A percentile compares a stretch with the other conserved stretches of the same genome.
Conservation (phyloP, 2,797 vertebrate genomes). For the Anisognathus igniventris region DNA sequence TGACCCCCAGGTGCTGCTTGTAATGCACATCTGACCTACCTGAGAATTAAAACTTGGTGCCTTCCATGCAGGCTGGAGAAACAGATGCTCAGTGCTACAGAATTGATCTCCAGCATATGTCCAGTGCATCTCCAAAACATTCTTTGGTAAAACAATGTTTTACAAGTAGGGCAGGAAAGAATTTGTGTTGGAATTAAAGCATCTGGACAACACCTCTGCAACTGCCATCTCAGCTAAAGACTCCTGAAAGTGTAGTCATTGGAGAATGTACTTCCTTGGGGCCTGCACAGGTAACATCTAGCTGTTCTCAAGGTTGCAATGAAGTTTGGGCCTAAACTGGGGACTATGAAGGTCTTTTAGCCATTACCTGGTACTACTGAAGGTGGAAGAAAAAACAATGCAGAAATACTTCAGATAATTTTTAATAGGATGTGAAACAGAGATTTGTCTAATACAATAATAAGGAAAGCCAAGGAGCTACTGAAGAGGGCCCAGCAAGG, state of each 20-base stretch:
- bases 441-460: background rate
- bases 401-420: background rate
- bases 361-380: background rate
- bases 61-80: background rate
- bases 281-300: background rate
- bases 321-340: background rate
- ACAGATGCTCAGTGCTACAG: background rate
- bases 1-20: background rate
- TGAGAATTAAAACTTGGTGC: background rate
- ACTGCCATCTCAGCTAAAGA: background rate
- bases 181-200: background rate
- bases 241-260: background rate
- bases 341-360: background rate
- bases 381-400: background rate
- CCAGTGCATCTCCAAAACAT: background rate
- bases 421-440: background rate
- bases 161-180: background rate
- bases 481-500: background rate
- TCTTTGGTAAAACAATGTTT: background rate
- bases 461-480: background rate
- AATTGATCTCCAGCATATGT: background rate
- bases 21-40: accelerated
- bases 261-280: background rate
- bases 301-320: background rate
- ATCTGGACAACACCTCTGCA: background rate